Base-by-base conservation (phyloP, 1,140 invertebrate genomes). In the Ganaspis sp. region DNA sequence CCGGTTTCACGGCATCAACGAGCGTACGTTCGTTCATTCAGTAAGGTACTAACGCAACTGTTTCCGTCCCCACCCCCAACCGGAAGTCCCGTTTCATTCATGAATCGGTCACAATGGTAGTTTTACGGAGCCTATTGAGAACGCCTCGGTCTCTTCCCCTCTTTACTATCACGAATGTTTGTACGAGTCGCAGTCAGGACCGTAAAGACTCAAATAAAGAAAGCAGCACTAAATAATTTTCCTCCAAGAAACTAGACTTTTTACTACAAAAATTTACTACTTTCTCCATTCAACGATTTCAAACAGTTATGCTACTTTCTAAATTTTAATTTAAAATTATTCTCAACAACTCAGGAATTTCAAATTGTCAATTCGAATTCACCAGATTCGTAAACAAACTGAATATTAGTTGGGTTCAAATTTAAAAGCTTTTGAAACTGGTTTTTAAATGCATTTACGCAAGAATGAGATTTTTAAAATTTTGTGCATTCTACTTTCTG, bases 1-100 rank as follows among this genome's bases (percentile, higher is more conserved):
- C 74, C 29, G 49, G 37, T 83, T 79, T 79, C 79, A 81, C 79
- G 81, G 79, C 81, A 81, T 83, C 81, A 69, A 77, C 77, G 72
- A 64, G 45, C 74, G 78, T 77, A 80, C 77, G 76, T 53, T 42
- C 76, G 79, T 87, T 85, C 85, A 88, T 87, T 88, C 87, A 86
- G 83, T 85, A 86, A 85, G 85, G 83, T 86, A 85, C 82, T 86
- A 86, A 86, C 83, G 87, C 87, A 88, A 88, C 87, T 88, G 87
- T 88, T 88, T 88, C 87, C 87, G 87, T 86, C 87, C 86, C 85
- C 87, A 87, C 86, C 86, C 85, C 80, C 80, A 84, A 84, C 86
- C 86, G 87, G 87, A 88, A 88, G 87, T 88, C 87, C 86, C 87
- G 85, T 87, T 88, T 88, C 87, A 88, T 88, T 88, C 87, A 88